Evolutionary conservation across 2,797 vertebrate genomes (phyloP).

Genomic region (Lacerta agilis): DNA sequence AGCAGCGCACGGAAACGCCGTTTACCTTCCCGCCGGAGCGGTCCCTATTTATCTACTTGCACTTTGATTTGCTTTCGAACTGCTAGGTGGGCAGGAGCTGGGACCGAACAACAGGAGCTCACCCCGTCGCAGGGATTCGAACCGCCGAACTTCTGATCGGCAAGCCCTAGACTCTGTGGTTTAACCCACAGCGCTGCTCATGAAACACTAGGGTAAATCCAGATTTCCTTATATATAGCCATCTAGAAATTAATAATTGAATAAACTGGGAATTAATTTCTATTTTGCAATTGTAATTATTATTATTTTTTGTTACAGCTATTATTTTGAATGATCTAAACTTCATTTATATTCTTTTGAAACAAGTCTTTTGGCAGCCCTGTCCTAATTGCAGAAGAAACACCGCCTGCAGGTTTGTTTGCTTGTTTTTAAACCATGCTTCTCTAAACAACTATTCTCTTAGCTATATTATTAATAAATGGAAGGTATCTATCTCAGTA

Average conservation of each 20-base stretch:
- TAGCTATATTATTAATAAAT: constrained; percentile 1
- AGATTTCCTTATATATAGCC: not conserved
- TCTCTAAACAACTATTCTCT: not conserved
- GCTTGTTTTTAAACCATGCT: not conserved
- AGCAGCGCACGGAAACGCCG: too few relatives aligned
- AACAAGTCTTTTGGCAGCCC: not conserved
- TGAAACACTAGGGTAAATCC: not conserved
- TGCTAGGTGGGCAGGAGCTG: too few relatives aligned
- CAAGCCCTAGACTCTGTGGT: too few relatives aligned
- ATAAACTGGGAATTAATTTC: not conserved
- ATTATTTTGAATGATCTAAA: not conserved
- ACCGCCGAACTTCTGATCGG: too few relatives aligned
- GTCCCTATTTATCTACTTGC: too few relatives aligned
- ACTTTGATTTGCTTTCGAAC: too few relatives aligned
- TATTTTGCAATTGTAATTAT: constrained; percentile 7
- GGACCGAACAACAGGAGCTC: too few relatives aligned
- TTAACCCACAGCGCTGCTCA: too few relatives aligned
- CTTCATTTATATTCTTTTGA: constrained; percentile 14
- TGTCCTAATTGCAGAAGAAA: not conserved
- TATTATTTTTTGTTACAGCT: not conserved
- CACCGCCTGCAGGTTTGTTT: not conserved
- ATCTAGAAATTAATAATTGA: not conserved
- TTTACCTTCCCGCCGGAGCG: too few relatives aligned
- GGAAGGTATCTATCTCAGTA: not conserved
- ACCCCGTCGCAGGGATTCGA: too few relatives aligned